Evolutionary conservation across 2,113 vertebrate genomes (phyloP), one percentile per base, ranked within the genome.

Genomic region (Sciurus niger): DNA sequence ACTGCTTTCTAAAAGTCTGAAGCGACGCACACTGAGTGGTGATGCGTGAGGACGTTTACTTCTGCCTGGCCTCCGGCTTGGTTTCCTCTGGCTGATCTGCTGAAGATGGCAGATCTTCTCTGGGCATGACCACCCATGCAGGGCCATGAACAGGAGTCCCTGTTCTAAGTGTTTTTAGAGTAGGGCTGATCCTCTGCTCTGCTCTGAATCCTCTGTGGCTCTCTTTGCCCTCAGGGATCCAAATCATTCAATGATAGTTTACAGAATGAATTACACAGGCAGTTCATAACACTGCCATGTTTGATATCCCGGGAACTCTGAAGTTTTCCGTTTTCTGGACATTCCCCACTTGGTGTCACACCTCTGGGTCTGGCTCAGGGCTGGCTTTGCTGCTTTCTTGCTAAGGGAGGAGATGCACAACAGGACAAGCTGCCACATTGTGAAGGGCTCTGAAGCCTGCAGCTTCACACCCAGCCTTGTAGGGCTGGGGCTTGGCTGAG

Each of bases 381-480:
- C 77, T 91, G 48, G 67, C 77, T 89, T 16, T 84, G 58, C 30
- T 30, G 53, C 46, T 2, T 0, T 48, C 48, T 16, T 53, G 63
- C 34, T 17, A 12, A 37, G 60, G 43, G 43, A 84, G 68, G 84
- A 70, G 65, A 92, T 13, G 4, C 8, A 0, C 0, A 0, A 32
- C 4, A 7, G n/a, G 60, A 76, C 4, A 43, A 24, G 94, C 34
- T 28, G 53, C 40, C 0, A 2, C 2, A 5, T 25, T 4, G 0
- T 9, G 22, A 12, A 4, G 3, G 68, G 25, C 25, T n/a, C 60
- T 18, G 85, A 22, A 6, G 4, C 22, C 25, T 28, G 32, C 68
- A 28, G 53, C 30, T n/a, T 68, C 67, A 25, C 37, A 16, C 0
- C 30, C 73, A 22, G 60, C 28, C 4, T 18, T 24, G 53, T 28